Base-by-base conservation (phyloP, 2,113 vertebrate genomes). In the Planiliza haematocheilus region DNA sequence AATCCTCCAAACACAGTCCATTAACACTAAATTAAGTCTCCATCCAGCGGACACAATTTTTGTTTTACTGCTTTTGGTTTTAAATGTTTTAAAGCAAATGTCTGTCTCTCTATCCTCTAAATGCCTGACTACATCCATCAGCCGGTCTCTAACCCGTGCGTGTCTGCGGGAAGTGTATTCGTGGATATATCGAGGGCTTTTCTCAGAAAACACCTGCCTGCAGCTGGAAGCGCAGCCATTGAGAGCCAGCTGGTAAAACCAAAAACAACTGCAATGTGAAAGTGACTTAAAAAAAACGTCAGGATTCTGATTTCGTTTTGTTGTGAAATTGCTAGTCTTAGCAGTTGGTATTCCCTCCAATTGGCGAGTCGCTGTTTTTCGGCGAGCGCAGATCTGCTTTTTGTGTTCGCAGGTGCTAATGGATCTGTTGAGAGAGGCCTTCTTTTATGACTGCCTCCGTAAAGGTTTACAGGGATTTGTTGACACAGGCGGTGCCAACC, bases 401-500 rank as follows among this genome's bases (percentile, higher is more conserved):
- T 43, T 56, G 2, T 6, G 36, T 56, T 30, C 41, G 13, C 36
- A 60, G 46, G 34, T 17, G 20, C 6, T 49, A n/a, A 64, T 66
- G 18, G 37, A 1, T 50, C 6, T 7, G 12, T 41, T 46, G 7
- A 61, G 16, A 55, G 43, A 30, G 41, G 20, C 2, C 14, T 30
- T 63, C 4, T 18, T 21, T 30, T 46, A 30, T 30, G 24, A 30
- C 42, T 50, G 7, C 17, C 10, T 7, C n/a, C 24, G 8, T 64
- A n/a, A 52, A 62, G 64, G 36, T 57, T 56, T 14, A 10, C 4
- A 57, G n/a, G 37, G 13, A 39, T 63, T 10, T 57, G 36, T 21
- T 58, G 74, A 76, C 71, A 73, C 41, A 36, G 17, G 48, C 21
- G 8, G 24, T 21, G 60, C 41, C 60, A 53, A 48, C 17, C 13